phyloP scores from a whole-genome alignment of 2,797 vertebrate genomes.

The Helarctos malayanus region DNA sequence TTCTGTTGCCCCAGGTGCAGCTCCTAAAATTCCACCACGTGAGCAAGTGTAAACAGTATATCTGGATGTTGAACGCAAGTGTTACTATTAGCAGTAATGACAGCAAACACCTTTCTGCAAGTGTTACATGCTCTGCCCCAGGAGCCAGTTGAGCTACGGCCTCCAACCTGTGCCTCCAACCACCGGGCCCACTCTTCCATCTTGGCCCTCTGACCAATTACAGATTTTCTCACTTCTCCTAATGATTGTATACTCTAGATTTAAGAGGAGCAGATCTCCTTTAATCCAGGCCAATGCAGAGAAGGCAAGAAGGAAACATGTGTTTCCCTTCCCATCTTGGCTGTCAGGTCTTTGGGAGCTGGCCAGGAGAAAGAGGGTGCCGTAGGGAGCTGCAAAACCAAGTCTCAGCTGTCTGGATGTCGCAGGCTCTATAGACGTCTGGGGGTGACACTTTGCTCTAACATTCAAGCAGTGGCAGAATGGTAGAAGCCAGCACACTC shows the following conservation, averaged over 20 bases:
- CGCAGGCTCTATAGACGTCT: background rate
- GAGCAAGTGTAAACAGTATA: constrained; percentile 41
- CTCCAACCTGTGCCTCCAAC: background rate
- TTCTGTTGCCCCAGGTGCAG: constrained; percentile 29
- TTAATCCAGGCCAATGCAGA: background rate
- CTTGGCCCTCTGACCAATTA: background rate
- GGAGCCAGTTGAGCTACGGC: background rate
- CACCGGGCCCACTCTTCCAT: background rate
- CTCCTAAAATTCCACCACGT: constrained; percentile 46
- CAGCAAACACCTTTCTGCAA: background rate
- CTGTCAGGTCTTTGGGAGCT: background rate
- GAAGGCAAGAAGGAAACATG: constrained; percentile 38
- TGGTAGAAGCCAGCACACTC: background rate
- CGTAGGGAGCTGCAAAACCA: background rate
- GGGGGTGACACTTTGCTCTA: background rate
- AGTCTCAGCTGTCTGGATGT: background rate
- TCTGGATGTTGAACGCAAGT: background rate
- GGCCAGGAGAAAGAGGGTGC: constrained; percentile 11
- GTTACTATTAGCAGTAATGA: constrained; percentile 62
- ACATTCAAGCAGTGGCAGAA: background rate
- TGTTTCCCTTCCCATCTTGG: background rate
- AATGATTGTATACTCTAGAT: background rate
- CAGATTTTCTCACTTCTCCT: constrained; percentile 24
- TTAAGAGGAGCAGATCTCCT: constrained; percentile 27
- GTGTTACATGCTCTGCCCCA: background rate